A percentile compares a stretch with the other conserved stretches of the same genome.
These are phyloP conservation scores for Eutolmus rufibarbis DNA, from an alignment of 2,888 invertebrate genomes.

Conservation along the genomic window DNA sequence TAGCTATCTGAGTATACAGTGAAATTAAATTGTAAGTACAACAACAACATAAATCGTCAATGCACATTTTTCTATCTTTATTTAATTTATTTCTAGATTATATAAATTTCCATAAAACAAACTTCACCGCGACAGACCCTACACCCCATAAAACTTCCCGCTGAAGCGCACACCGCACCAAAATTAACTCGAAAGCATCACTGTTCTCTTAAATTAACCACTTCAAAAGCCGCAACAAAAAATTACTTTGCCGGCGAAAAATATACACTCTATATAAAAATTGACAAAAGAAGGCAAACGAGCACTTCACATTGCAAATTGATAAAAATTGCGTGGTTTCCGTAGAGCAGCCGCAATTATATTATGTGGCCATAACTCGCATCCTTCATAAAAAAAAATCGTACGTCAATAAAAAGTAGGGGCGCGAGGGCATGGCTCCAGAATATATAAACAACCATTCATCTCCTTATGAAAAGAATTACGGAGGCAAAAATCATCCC, in stretches of 20 bases:
- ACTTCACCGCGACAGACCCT: neutral
- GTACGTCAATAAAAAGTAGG: slow-evolving; percentile 14
- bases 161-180: neutral
- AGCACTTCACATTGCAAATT: neutral
- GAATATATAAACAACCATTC: slow-evolving; percentile 12
- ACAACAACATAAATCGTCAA: neutral
- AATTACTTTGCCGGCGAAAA: neutral
- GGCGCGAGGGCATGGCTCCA: neutral
- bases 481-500: slow-evolving; percentile 13
- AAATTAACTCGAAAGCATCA: neutral
- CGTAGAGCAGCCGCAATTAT: neutral
- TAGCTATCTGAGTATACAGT: no score
- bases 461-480: slow-evolving; percentile 22
- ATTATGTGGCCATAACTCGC: neutral
- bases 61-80: neutral
- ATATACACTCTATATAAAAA: neutral
- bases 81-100: neutral
- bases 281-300: neutral
- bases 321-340: slow-evolving; percentile 3
- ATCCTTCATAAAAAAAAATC: neutral
- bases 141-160: neutral
- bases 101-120: neutral
- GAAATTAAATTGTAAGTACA: no score
- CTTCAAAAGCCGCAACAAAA: neutral
- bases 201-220: neutral